Evolutionary conservation across 1,140 invertebrate species (phyloP).

Genomic region (Eriocheir sinensis): DNA sequence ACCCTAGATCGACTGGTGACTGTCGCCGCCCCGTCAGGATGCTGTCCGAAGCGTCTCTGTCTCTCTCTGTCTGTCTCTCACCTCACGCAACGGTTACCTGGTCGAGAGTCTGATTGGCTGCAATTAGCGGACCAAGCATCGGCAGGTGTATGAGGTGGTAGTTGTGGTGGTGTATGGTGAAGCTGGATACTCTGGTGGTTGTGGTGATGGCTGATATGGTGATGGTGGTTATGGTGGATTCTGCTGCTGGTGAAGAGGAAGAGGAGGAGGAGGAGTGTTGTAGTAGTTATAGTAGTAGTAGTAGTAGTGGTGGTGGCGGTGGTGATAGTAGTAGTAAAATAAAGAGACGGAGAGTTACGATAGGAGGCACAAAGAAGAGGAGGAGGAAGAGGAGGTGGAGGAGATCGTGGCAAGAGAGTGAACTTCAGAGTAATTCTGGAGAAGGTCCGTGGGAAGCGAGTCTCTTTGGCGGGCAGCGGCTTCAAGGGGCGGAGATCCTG

Average conservation of each 20-base stretch:
- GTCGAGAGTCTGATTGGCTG: constrained; percentile 20
- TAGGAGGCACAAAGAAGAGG: not conserved
- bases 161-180: not conserved
- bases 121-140: constrained; percentile 44
- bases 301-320: not conserved
- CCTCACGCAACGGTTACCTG: not conserved
- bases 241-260: not conserved
- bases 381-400: not conserved
- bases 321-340: not conserved
- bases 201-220: not conserved
- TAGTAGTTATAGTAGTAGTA: not conserved
- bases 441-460: not conserved
- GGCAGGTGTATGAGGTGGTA: not conserved
- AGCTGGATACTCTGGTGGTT: not conserved
- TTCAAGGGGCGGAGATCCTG: not conserved
- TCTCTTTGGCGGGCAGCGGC: not conserved
- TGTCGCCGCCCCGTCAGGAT: constrained; percentile 55
- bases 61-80: constrained; percentile 35
- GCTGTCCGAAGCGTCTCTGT: not conserved
- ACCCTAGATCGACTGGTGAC: constrained; percentile 31
- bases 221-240: not conserved
- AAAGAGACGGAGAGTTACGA: too few relatives aligned
- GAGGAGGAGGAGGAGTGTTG: not conserved
- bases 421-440: not conserved
- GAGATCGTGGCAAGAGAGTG: not conserved